A percentile compares a stretch with the other conserved stretches of the same genome.
These are phyloP conservation scores for Campylorhamphus procurvoides DNA, from an alignment of 2,113 vertebrate genomes.

Conservation along the genomic window DNA sequence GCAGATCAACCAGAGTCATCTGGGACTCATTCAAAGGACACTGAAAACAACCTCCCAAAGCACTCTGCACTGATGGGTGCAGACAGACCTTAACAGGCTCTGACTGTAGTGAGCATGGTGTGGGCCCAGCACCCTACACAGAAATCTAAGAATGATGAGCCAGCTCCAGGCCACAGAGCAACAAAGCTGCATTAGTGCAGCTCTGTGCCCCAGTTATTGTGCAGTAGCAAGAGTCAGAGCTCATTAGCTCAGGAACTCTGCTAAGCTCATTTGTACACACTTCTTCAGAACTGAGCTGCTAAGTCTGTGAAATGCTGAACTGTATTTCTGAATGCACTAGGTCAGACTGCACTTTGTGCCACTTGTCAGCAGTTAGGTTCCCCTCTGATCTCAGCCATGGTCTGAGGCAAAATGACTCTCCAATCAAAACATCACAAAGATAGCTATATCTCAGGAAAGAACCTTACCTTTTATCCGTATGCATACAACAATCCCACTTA, in stretches of 20 bases:
- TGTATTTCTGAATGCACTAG: neutral
- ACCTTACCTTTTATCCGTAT: neutral
- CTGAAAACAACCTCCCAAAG: neutral
- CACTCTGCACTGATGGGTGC: neutral
- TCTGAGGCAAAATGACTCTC: neutral
- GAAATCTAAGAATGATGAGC: neutral
- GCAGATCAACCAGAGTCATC: neutral
- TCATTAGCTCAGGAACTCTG: constrained; percentile 38
- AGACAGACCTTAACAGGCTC: neutral
- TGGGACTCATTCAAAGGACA: neutral
- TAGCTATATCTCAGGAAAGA: neutral
- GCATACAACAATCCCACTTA: neutral
- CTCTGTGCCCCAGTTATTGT: constrained; percentile 13
- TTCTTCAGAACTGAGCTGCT: constrained; percentile 3
- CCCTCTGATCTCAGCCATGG: neutral
- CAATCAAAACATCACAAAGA: neutral
- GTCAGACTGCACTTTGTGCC: neutral
- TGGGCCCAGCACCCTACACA: rapidly evolving
- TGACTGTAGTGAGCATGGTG: neutral
- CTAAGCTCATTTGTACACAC: constrained; percentile 41
- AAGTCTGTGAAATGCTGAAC: constrained; percentile 17
- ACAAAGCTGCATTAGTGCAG: constrained; percentile 24
- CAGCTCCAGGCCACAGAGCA: neutral
- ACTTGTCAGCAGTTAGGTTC: neutral
- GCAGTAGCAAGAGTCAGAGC: constrained; percentile 29